These are phyloP conservation scores for Pseudorhombus dupliciocellatus DNA, from an alignment of 2,113 vertebrate species.

Conservation along the genomic window DNA sequence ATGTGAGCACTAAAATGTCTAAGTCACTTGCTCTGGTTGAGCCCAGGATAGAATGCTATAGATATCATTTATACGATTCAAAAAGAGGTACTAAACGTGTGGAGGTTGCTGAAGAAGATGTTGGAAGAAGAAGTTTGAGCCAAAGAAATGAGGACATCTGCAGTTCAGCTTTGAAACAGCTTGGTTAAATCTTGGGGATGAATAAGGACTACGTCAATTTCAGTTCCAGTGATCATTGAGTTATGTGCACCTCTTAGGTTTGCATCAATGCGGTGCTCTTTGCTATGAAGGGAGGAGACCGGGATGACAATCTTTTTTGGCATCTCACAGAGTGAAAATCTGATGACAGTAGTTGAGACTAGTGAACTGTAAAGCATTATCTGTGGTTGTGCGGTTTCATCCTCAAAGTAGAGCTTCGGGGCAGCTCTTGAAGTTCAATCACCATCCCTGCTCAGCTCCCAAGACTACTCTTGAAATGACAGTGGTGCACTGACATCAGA, in stretches of 20 bases:
- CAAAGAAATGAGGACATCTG: too few relatives aligned
- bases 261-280: conserved; percentile 48
- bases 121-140: too few relatives aligned
- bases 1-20: too few relatives aligned
- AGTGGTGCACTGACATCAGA: conserved; percentile 73
- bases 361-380: conserved; percentile 82
- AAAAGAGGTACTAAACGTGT: too few relatives aligned
- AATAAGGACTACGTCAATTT: background rate
- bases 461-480: conserved; percentile 72
- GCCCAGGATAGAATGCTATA: too few relatives aligned
- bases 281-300: conserved; percentile 49
- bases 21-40: too few relatives aligned
- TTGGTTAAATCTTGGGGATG: too few relatives aligned
- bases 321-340: conserved; percentile 75
- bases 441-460: conserved; percentile 65
- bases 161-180: too few relatives aligned
- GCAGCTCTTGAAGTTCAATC: conserved; percentile 77
- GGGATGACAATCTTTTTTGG: conserved; percentile 57
- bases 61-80: too few relatives aligned
- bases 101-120: too few relatives aligned
- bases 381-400: conserved; percentile 79
- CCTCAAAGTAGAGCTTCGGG: conserved; percentile 79
- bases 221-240: background rate
- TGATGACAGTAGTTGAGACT: conserved; percentile 76
- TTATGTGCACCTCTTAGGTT: conserved; percentile 29